Base-by-base conservation (phyloP, 2,113 vertebrate genomes). In the Lasiurus borealis region DNA sequence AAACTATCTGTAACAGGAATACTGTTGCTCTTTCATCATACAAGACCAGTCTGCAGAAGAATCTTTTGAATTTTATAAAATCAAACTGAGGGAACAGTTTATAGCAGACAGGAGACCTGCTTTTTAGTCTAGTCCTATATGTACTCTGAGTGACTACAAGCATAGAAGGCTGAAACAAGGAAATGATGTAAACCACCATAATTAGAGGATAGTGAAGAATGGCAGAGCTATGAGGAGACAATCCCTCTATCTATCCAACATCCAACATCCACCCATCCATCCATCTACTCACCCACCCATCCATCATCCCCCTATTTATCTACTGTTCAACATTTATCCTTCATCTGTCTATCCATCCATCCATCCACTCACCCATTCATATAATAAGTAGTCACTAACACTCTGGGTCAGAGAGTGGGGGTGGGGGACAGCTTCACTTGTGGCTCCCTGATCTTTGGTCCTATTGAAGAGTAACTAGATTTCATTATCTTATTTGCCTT, bases 1-100 rank as follows among this genome's bases (percentile, higher is more conserved):
- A 89, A 94, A 88, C 50, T 90, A 76, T 5, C 71, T 50, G 19
- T 73, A 95, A 10, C 21, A 54, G 34, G 40, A 76, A 34, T 48
- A 62, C 6, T 76, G 44, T 81, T 94, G 64, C 25, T 77, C 54
- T 31, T 95, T 64, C 40, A 62, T 82, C 50, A 92, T 34, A 88
- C 4, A 84, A 54, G 84, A 90, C 80, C 31, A 29, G 71, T 50
- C 16, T 29, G 40, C 23, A 88, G 59, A 52, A 82, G 57, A 95
- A 54, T 46, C 29, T 48, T 78, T 80, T 52, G 77, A 46, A 57
- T 76, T 90, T 68, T 85, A 64, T 23, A 12, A 88, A 90, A 34
- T 34, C 44, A 48, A 71, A 50, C 8, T 10, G 50, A 81, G 57
- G 71, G 66, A 62, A 46, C 25, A 85, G n/a, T 71, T 34, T 81